Percentiles rank a stretch among this genome's conserved stretches.
phyloP scores from a whole-genome alignment of 2,888 invertebrate genomes.

The Macrophya annulata region DNA sequence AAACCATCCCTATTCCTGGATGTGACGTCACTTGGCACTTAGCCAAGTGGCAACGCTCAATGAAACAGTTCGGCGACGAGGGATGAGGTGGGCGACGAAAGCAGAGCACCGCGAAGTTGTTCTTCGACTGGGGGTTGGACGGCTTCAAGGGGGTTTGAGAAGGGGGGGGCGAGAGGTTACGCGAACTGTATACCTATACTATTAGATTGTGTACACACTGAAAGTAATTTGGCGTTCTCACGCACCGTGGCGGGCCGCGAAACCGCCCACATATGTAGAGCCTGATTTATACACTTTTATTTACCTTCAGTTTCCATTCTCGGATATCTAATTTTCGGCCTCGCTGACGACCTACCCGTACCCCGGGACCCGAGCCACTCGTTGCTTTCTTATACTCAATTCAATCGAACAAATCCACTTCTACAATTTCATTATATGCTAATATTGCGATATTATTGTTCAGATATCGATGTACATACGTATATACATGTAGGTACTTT shows the following conservation, averaged over 20 bases:
- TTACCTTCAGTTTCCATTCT: conserved; percentile 19
- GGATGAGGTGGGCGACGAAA: conserved; percentile 49
- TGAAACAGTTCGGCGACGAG: conserved; percentile 68
- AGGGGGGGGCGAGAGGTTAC: background rate
- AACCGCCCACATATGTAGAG: conserved; percentile 30
- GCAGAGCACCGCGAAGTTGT: conserved; percentile 30
- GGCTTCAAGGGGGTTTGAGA: background rate
- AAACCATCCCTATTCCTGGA: conserved; percentile 60
- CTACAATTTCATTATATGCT: background rate
- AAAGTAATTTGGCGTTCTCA: conserved; percentile 52
- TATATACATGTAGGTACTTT: background rate
- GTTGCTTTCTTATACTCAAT: background rate
- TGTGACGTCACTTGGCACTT: conserved; percentile 73
- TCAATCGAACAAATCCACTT: background rate
- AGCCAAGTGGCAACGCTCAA: conserved; percentile 73
- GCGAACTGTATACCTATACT: conserved; percentile 37
- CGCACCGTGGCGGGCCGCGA: conserved; percentile 23
- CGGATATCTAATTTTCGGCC: background rate
- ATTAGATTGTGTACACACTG: conserved; percentile 51
- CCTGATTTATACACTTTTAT: conserved; percentile 38
- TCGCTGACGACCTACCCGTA: background rate
- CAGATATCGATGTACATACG: background rate
- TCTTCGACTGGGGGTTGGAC: conserved; percentile 13
- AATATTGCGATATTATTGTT: background rate
- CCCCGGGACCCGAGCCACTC: background rate